Evolutionary conservation across 2,888 invertebrate genomes (phyloP).

Genomic region (Opisthograptis luteolata): DNA sequence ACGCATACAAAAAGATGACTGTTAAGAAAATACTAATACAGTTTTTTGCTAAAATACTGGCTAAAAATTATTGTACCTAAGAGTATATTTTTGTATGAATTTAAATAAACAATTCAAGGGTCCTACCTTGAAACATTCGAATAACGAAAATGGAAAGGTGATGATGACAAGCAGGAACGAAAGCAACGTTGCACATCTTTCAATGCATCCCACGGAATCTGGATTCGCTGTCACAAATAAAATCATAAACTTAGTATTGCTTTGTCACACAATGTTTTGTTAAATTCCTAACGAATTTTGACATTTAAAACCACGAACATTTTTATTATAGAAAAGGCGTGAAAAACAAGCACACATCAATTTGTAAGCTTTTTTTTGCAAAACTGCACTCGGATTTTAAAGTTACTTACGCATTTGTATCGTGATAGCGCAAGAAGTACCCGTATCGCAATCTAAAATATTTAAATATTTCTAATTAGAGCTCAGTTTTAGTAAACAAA

Average conservation of each 20-base stretch:
- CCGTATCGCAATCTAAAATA: conserved; percentile 81
- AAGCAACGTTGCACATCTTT: conserved; percentile 88
- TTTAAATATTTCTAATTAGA: conserved; percentile 63
- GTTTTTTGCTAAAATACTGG: no score
- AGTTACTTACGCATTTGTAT: conserved; percentile 81
- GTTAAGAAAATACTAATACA: no score
- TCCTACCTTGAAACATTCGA: conserved; percentile 92
- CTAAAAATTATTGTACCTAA: no score
- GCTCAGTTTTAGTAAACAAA: conserved; percentile 34
- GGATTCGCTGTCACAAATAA: conserved; percentile 85
- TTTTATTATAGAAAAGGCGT: conserved; percentile 14
- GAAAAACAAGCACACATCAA: conserved; percentile 47
- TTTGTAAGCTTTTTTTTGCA: conserved; percentile 46
- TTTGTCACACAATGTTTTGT: neutral
- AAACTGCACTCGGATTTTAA: conserved; percentile 43
- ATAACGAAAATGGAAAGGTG: conserved; percentile 92
- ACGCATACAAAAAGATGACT: no score
- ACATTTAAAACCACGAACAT: conserved; percentile 19
- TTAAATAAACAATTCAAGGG: conserved; percentile 8
- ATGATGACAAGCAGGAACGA: conserved; percentile 89
- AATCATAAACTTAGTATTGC: conserved; percentile 24
- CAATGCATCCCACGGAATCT: conserved; percentile 88
- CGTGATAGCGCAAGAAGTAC: conserved; percentile 81
- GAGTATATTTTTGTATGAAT: no score
- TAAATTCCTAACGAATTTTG: conserved; percentile 10